Evolutionary conservation across 2,113 vertebrate species (phyloP), one percentile per base, ranked within the genome.

Genomic region (Scalopus aquaticus): DNA sequence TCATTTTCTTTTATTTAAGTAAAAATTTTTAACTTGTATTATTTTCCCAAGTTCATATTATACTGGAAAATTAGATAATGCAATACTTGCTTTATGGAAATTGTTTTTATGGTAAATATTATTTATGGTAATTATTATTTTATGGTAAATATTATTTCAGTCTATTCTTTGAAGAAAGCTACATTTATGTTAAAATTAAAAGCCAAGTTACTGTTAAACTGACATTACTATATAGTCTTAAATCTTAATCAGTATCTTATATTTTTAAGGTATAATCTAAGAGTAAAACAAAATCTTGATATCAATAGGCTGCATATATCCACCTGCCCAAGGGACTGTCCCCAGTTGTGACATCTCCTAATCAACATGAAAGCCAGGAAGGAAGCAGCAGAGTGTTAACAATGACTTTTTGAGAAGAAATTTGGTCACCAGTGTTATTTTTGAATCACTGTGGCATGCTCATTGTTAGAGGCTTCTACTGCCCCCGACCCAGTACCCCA

Each of bases 41-140:
- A 60, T 78, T 92, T 76, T 39, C n/a, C 58, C n/a, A 58, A 87
- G 58, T 92, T 94, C 10, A n/a, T 90, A 26, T 88, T 88, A 86
- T 51, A 93, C n/a, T 89, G 30, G 60, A 90, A 91, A 89, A 42
- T 77, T 62, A 92, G 35, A 90, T 13, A 12, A 51, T 69, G 24
- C 1, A 78, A 60, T 28, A 46, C 74, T 96, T 73, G 37, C 73
- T 74, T 84, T 76, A 85, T 11, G 58, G 35, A 85, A 86, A 77
- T 65, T 82, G 9, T 76, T 94, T 94, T 92, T 88, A 56, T 85
- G 64, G 26, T 78, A 85, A 32, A 44, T 62, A 64, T 60, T 90
- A n/a, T 64, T 44, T 85, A 60, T 77, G 51, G 35, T 77, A 49
- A 39, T 37, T 16, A 39, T 22, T 37, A 37, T 69, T 69, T 39